Evolutionary conservation across 2,113 vertebrate genomes (phyloP).

Genomic region (Heptranchias perlo): DNA sequence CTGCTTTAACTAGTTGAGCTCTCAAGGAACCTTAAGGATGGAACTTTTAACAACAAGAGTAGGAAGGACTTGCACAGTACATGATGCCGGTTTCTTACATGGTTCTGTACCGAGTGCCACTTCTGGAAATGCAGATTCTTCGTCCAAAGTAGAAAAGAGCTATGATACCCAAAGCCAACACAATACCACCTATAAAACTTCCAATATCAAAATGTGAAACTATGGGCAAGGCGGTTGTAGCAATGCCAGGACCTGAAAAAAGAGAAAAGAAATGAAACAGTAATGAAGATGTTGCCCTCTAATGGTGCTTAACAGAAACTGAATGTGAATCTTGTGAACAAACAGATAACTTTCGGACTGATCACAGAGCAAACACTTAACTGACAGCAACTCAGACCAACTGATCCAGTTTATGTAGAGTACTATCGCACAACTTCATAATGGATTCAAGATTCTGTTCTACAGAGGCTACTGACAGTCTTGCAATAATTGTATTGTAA

Average conservation of each 20-base stretch:
- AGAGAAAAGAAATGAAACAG: slow-evolving; percentile 36
- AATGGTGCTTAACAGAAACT: neutral
- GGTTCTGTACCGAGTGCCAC: slow-evolving; percentile 67
- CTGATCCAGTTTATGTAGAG: neutral
- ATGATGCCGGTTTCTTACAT: slow-evolving; percentile 56
- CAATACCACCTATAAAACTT: slow-evolving; percentile 69
- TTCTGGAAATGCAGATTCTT: slow-evolving; percentile 61
- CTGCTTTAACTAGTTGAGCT: neutral
- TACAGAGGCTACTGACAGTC: neutral
- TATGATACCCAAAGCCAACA: slow-evolving; percentile 58
- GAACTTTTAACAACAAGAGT: neutral
- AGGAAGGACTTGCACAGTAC: too few species aligned
- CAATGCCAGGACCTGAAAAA: slow-evolving; percentile 48
- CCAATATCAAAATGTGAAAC: slow-evolving; percentile 58
- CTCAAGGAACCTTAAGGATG: neutral
- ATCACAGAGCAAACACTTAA: neutral
- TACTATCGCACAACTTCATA: neutral
- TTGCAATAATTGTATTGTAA: neutral
- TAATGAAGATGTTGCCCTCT: neutral
- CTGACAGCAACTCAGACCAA: neutral
- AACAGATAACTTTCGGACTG: neutral
- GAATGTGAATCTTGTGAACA: neutral
- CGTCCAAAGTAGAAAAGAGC: slow-evolving; percentile 61
- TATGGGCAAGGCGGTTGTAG: slow-evolving; percentile 23
- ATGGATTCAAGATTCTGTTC: neutral